Conservation (phyloP, 2,113 vertebrate genomes). For the Falcunculus frontatus region DNA sequence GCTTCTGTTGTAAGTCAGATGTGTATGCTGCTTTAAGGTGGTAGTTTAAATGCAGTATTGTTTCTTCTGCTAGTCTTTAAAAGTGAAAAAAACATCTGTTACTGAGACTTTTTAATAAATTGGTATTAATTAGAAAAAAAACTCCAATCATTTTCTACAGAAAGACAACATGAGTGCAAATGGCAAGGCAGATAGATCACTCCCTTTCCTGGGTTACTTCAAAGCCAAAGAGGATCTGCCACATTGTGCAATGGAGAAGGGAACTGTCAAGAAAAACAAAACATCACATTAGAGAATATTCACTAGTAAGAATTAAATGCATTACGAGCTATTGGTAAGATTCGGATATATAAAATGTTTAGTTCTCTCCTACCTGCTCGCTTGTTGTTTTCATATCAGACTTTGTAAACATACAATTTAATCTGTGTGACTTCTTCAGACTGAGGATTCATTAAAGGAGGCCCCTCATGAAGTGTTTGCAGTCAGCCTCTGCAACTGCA, state of each 20-base stretch:
- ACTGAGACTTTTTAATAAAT: neutral
- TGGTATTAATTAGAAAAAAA: neutral
- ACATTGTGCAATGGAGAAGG: neutral
- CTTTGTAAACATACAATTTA: neutral
- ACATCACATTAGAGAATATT: neutral
- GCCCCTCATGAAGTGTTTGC: neutral
- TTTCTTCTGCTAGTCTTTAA: neutral
- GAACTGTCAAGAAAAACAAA: neutral
- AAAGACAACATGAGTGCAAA: neutral
- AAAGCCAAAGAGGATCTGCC: neutral
- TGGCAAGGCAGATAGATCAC: neutral
- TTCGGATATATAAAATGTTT: neutral
- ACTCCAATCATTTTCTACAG: neutral
- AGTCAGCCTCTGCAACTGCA: neutral
- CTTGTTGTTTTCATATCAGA: neutral
- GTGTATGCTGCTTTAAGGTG: neutral
- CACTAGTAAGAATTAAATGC: neutral
- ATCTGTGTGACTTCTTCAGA: neutral
- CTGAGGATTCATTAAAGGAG: neutral
- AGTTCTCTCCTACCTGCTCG: accelerated
- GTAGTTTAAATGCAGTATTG: neutral
- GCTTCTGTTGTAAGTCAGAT: neutral
- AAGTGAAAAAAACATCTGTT: neutral
- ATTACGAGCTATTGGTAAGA: neutral
- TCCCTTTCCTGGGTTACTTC: neutral